These are phyloP conservation scores for Trididemnum nubilum DNA, from an alignment of 23 tunicate genomes.

Conservation along the genomic window DNA sequence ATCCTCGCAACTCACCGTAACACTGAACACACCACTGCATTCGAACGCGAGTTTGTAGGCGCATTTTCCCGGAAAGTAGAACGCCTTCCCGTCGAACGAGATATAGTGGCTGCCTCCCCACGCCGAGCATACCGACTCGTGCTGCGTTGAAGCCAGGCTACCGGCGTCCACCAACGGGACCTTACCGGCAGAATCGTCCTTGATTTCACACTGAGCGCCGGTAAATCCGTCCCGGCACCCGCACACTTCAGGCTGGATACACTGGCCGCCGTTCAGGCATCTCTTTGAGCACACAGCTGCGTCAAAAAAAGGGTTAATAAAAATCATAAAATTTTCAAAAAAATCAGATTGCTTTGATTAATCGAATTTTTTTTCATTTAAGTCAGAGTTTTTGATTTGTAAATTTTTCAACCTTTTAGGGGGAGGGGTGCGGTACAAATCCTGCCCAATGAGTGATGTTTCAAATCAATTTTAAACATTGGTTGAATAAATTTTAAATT, in stretches of 20 bases:
- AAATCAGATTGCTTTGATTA: not conserved
- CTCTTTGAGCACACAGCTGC: constrained; percentile 61
- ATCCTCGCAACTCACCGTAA: constrained; percentile 57
- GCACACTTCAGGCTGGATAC: constrained; percentile 63
- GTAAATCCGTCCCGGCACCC: constrained; percentile 66
- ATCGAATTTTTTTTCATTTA: too few relatives aligned
- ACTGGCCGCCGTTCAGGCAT: constrained; percentile 76
- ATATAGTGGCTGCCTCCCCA: constrained; percentile 78
- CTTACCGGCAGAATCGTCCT: not conserved
- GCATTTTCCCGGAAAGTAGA: constrained; percentile 82
- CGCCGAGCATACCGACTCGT: constrained; percentile 59
- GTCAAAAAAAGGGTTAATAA: not conserved
- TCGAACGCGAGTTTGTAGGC: constrained; percentile 66
- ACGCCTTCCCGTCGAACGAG: constrained; percentile 78
- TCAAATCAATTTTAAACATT: too few relatives aligned
- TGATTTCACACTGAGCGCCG: constrained; percentile 48
- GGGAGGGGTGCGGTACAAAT: too few relatives aligned
- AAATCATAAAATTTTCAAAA: not conserved
- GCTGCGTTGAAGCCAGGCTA: constrained; percentile 27
- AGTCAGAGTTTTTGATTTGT: too few relatives aligned
- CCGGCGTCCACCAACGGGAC: constrained; percentile 40
- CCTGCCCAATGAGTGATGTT: too few relatives aligned
- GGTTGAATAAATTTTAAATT: too few relatives aligned
- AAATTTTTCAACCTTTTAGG: too few relatives aligned
- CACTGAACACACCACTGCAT: constrained; percentile 60